phyloP scores from a whole-genome alignment of 2,797 vertebrate genomes.

The Pseudocheirus occidentalis region DNA sequence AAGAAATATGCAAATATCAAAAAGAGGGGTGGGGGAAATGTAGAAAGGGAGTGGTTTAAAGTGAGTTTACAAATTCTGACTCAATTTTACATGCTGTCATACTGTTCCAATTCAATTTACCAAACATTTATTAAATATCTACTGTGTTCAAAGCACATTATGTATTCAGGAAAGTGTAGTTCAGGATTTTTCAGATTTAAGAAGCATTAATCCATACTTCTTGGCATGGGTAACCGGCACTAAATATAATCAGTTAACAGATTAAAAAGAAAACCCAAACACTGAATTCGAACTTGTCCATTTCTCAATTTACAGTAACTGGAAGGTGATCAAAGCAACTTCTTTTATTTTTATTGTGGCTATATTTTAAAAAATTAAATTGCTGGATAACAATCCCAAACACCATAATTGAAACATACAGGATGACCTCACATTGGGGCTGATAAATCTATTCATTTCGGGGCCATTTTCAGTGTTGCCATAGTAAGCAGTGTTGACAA shows the following conservation, averaged over 20 bases:
- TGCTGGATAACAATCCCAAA: conserved; percentile 74
- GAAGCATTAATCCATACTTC: conserved; percentile 75
- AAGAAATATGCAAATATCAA: neutral
- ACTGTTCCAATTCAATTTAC: conserved; percentile 42
- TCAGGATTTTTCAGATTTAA: conserved; percentile 68
- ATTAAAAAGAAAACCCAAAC: conserved; percentile 62
- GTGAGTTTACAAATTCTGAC: conserved; percentile 71
- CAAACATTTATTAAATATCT: neutral
- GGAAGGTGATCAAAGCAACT: conserved; percentile 73
- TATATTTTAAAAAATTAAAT: conserved; percentile 75
- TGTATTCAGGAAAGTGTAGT: conserved; percentile 70
- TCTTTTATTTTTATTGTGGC: conserved; percentile 71
- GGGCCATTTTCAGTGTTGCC: conserved; percentile 76
- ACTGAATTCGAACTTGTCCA: conserved; percentile 61
- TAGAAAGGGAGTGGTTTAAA: conserved; percentile 69
- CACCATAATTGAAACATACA: conserved; percentile 75
- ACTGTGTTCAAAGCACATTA: conserved; percentile 37
- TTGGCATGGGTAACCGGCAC: conserved; percentile 68
- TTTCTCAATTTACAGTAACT: conserved; percentile 69
- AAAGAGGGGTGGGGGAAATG: conserved; percentile 60
- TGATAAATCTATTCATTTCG: conserved; percentile 78
- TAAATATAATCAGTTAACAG: conserved; percentile 74
- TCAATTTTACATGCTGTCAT: conserved; percentile 70
- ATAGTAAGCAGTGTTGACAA: conserved; percentile 73
- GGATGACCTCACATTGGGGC: conserved; percentile 74